Conservation (phyloP, 2,888 invertebrate genomes). For the Balanococcus diminutus region DNA sequence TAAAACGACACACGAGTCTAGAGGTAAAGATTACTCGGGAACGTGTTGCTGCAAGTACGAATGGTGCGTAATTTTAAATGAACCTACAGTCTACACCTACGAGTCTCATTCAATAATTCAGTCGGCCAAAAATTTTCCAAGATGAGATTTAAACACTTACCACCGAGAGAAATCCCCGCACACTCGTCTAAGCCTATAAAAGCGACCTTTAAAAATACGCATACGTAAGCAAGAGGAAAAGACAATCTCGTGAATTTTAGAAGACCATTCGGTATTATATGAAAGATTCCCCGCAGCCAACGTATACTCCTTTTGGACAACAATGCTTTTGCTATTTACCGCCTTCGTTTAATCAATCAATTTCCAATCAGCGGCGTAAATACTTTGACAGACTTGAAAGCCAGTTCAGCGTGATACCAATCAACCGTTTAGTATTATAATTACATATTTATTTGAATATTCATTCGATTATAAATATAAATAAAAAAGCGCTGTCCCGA, state of each 20-base stretch:
- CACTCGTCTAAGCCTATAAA: not conserved
- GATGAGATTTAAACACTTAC: not conserved
- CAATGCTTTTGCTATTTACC: constrained; percentile 27
- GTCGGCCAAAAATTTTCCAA: not conserved
- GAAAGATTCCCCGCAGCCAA: constrained; percentile 29
- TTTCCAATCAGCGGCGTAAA: constrained; percentile 35
- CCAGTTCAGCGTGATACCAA: constrained; percentile 31
- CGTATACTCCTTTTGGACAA: not conserved
- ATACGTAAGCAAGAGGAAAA: not conserved
- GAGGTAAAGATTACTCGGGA: not conserved
- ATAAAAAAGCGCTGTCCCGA: not conserved
- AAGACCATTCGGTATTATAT: not conserved
- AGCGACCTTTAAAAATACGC: not conserved
- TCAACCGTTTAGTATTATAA: constrained; percentile 24
- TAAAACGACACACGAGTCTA: not conserved
- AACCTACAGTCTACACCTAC: not conserved
- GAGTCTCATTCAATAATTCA: not conserved
- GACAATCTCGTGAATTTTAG: not conserved
- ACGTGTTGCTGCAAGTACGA: not conserved
- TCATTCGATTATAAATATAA: constrained; percentile 23
- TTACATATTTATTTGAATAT: constrained; percentile 24
- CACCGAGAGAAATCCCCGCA: too few relatives aligned
- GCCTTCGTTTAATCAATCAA: constrained; percentile 39
- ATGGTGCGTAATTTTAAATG: not conserved
- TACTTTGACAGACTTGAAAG: constrained; percentile 35